Evolutionary conservation across 1,140 invertebrate genomes (phyloP).

Genomic region (Trinorchestia longiramus): DNA sequence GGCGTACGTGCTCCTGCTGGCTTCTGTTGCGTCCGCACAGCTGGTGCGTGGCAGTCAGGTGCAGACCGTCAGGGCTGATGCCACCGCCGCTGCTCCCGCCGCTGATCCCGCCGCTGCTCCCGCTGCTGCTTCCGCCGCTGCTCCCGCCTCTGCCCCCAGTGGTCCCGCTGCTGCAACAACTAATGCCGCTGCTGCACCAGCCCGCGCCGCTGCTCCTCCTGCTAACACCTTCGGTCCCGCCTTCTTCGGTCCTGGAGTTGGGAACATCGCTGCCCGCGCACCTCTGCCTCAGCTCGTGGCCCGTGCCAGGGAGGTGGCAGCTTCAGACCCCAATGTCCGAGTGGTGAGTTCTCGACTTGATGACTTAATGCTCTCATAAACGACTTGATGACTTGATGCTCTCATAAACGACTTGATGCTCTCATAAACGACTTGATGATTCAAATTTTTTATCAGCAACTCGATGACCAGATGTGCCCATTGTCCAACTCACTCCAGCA

Average conservation of each 20-base stretch:
- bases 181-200: not conserved
- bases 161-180: not conserved
- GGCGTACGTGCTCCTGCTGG: constrained; percentile 23
- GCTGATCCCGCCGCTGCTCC: not conserved
- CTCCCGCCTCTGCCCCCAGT: not conserved
- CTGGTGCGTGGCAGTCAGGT: constrained; percentile 6
- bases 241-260: constrained; percentile 53
- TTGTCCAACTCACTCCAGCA: not conserved
- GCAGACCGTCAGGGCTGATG: not conserved
- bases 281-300: constrained; percentile 43
- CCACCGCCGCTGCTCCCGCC: not conserved
- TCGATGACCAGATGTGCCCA: not conserved
- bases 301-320: constrained; percentile 39
- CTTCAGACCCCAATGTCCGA: constrained; percentile 53
- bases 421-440: not conserved
- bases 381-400: not conserved
- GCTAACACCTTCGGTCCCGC: constrained; percentile 38
- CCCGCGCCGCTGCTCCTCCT: not conserved
- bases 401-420: not conserved
- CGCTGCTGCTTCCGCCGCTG: not conserved
- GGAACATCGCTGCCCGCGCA: not conserved
- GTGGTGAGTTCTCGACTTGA: constrained; percentile 23
- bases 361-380: not conserved
- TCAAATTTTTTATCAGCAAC: not conserved
- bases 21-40: not conserved